Conservation (phyloP, 1,140 invertebrate species). For the Penaeus vannamei region DNA sequence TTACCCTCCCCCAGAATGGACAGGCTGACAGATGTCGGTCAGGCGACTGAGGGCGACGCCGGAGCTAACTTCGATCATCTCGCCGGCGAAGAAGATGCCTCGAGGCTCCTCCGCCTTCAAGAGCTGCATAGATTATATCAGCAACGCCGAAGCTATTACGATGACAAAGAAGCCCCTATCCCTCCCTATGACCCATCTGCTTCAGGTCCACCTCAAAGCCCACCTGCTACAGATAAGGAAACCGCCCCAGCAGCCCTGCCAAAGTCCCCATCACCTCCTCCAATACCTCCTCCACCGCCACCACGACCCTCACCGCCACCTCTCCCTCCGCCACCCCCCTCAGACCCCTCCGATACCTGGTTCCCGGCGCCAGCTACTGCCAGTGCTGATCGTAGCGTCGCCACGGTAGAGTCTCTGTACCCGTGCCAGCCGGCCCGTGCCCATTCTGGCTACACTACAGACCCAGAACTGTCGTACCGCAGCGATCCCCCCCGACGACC, state of each 20-base stretch:
- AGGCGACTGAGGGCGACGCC: neutral
- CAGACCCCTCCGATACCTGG: slow-evolving; percentile 44
- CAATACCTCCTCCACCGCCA: neutral
- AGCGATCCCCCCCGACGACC: slow-evolving; percentile 21
- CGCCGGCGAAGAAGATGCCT: no score
- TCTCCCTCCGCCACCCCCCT: slow-evolving; percentile 37
- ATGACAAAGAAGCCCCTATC: neutral
- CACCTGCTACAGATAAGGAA: slow-evolving; percentile 5
- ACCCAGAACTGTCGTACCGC: slow-evolving; percentile 47
- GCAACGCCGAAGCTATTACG: neutral
- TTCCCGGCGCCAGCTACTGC: slow-evolving; percentile 47
- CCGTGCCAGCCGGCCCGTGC: slow-evolving; percentile 44
- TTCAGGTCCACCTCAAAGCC: neutral
- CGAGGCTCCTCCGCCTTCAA: no score
- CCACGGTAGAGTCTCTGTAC: slow-evolving; percentile 56
- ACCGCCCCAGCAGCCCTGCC: slow-evolving; percentile 21
- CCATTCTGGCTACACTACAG: slow-evolving; percentile 53
- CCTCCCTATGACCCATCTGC: neutral
- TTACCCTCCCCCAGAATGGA: slow-evolving; percentile 10
- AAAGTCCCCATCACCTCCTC: slow-evolving; percentile 14
- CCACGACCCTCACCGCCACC: slow-evolving; percentile 36
- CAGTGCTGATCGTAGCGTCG: slow-evolving; percentile 62
- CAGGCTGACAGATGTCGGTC: neutral
- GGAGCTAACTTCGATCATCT: no score
- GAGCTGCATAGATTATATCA: slow-evolving; percentile 7